A percentile compares a stretch with the other conserved stretches of the same genome.
Evolutionary conservation across 2,797 vertebrate genomes (phyloP).

Genomic region (Pelobates cultripes): DNA sequence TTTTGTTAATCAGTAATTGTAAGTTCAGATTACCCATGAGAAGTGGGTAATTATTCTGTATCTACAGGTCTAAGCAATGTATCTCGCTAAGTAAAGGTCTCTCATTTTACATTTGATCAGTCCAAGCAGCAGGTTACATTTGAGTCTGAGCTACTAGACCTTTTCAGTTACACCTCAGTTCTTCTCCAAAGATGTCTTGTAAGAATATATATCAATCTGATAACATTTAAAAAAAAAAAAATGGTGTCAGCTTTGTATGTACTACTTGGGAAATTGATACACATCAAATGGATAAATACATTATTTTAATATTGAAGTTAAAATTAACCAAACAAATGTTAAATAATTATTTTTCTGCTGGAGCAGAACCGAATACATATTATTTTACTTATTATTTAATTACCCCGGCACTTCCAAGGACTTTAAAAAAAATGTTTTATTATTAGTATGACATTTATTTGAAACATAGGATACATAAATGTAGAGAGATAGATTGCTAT

Average conservation of each 20-base stretch:
- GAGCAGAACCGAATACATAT: too few relatives aligned
- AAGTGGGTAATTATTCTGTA: slow-evolving; percentile 48
- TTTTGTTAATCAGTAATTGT: slow-evolving; percentile 53
- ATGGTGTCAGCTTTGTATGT: not conserved
- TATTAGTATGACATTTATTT: too few relatives aligned
- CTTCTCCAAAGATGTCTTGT: not conserved
- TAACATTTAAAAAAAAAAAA: slow-evolving; percentile 55
- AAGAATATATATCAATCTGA: slow-evolving; percentile 40
- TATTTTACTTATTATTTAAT: too few relatives aligned
- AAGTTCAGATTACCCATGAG: slow-evolving; percentile 51
- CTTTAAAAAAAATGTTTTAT: too few relatives aligned
- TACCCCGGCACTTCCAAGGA: too few relatives aligned
- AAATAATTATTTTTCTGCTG: too few relatives aligned
- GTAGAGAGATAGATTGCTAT: too few relatives aligned
- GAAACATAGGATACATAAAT: too few relatives aligned
- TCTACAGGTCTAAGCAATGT: slow-evolving; percentile 48
- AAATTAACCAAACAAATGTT: too few relatives aligned
- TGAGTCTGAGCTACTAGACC: slow-evolving; percentile 23
- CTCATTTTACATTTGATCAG: slow-evolving; percentile 41
- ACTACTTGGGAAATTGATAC: too few relatives aligned
- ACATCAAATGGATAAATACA: too few relatives aligned
- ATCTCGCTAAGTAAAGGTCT: slow-evolving; percentile 31
- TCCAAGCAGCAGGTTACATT: slow-evolving; percentile 25
- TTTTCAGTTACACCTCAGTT: slow-evolving; percentile 22
- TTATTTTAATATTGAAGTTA: too few relatives aligned